Conservation (phyloP, 2,113 vertebrate species). For the Hystrix brachyura region DNA sequence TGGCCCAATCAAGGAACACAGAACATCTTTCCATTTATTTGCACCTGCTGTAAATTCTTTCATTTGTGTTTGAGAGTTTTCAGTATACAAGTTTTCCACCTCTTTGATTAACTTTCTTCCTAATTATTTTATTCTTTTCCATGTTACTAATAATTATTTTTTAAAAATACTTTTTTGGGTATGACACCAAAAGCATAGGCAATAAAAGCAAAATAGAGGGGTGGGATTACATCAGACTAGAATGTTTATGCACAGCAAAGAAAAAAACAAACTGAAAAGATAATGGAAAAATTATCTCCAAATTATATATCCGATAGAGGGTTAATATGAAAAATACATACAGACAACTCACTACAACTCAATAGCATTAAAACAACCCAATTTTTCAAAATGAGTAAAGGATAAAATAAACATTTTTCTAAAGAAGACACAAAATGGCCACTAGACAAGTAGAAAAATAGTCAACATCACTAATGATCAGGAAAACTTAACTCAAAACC, state of each 20-base stretch:
- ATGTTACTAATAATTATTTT: not conserved
- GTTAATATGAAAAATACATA: not conserved
- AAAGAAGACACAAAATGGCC: not conserved
- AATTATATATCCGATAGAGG: not conserved
- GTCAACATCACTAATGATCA: not conserved
- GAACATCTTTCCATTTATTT: not conserved
- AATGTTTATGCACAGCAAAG: not conserved
- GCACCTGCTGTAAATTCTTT: not conserved
- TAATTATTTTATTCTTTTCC: not conserved
- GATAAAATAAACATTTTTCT: not conserved
- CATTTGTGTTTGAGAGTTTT: not conserved
- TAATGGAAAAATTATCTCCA: not conserved
- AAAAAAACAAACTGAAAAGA: not conserved
- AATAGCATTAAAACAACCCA: not conserved
- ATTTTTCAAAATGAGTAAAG: not conserved
- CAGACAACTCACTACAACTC: not conserved
- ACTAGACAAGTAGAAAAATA: too few species aligned
- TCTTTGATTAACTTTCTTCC: not conserved
- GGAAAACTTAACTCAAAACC: not conserved
- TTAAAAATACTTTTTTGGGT: not conserved
- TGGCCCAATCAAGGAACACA: not conserved
- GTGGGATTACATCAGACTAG: not conserved
- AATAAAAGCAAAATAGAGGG: not conserved
- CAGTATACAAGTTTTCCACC: not conserved
- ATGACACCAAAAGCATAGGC: not conserved